These are phyloP conservation scores for Perccottus glenii DNA, from an alignment of 2,113 vertebrate species.

Conservation along the genomic window DNA sequence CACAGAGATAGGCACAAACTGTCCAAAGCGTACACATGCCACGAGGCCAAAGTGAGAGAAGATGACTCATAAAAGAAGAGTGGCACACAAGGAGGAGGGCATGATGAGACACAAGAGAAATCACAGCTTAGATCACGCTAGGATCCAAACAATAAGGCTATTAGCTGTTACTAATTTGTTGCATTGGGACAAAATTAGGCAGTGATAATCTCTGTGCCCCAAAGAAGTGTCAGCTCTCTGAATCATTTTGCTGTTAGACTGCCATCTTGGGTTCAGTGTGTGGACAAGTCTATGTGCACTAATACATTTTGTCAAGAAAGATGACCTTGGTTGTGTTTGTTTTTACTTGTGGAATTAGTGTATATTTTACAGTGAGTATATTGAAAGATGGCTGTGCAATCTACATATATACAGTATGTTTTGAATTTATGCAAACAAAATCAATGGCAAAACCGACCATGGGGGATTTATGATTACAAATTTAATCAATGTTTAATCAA, in stretches of 20 bases:
- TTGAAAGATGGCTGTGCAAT: no score
- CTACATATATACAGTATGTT: no score
- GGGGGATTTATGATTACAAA: no score
- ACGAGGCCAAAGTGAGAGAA: neutral
- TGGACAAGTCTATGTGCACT: neutral
- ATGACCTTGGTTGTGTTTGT: no score
- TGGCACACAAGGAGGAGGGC: neutral
- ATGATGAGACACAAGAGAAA: neutral
- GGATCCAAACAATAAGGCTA: neutral
- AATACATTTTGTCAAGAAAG: no score
- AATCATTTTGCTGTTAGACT: conserved; percentile 30
- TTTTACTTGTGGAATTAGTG: no score
- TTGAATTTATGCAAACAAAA: no score
- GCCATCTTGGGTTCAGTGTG: conserved; percentile 50
- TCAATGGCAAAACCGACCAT: no score
- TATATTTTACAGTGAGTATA: no score
- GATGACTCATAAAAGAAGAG: neutral
- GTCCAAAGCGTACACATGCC: neutral
- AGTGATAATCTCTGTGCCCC: neutral
- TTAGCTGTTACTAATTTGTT: neutral
- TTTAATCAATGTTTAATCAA: no score
- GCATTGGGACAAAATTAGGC: conserved; percentile 1
- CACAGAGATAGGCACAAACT: neutral
- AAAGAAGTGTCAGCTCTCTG: no score
- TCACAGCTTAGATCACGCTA: neutral